Conservation (phyloP, 2,888 invertebrate species). For the Seira sanloemensis region DNA sequence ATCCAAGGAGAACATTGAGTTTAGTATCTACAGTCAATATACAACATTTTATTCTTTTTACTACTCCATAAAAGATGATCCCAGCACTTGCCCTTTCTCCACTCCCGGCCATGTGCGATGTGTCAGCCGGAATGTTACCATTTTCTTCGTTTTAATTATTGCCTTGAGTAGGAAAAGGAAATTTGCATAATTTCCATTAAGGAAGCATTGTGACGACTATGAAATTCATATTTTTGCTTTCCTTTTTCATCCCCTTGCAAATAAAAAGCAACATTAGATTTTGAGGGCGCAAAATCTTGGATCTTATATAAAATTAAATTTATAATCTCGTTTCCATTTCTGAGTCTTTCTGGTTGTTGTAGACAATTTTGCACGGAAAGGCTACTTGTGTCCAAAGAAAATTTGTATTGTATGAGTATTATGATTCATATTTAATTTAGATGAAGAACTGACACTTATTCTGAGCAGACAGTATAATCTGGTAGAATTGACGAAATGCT, state of each 20-base stretch:
- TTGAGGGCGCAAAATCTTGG: not conserved
- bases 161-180: not conserved
- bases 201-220: not conserved
- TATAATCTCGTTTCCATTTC: not conserved
- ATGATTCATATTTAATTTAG: too few species aligned
- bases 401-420: too few species aligned
- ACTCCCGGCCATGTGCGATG: not conserved
- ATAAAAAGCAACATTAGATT: not conserved
- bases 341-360: not conserved
- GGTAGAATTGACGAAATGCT: too few species aligned
- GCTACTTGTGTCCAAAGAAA: not conserved
- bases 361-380: not conserved
- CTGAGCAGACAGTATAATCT: too few species aligned
- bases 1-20: too few species aligned
- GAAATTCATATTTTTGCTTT: not conserved
- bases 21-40: not conserved
- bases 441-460: too few species aligned
- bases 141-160: not conserved
- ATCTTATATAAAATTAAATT: not conserved
- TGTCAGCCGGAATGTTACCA: not conserved
- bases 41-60: not conserved
- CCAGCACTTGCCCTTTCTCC: not conserved
- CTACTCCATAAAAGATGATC: not conserved
- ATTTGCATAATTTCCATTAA: constrained; percentile 4
- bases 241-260: too few species aligned